Evolutionary conservation across 1,140 invertebrate genomes (phyloP), one percentile per base, ranked within the genome.

Genomic region (Philaenus spumarius): DNA sequence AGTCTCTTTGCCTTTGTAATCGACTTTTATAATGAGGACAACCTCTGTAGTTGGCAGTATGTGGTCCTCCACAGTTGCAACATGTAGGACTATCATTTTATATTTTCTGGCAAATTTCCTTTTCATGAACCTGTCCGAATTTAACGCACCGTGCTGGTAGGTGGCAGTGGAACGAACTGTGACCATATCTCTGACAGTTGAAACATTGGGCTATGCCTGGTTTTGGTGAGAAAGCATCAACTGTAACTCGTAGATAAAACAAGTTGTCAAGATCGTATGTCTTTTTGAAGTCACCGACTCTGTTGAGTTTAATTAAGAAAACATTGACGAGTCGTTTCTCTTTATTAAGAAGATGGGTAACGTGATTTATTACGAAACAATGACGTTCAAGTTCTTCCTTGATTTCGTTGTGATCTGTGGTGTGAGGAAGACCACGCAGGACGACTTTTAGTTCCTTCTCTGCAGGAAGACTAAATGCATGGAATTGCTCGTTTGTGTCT

Each of bases 1-100:
- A 4, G 9, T 14, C 14, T 14, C n/a, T 2, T 14, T 15, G n/a
- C 12, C 14, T 15, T 15, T 20, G 40, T 2, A 17, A 5, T 2
- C 22, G n/a, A 5, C 17, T 24, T 17, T 69, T 45, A 55, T 70
- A 66, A 7, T 67, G 57, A 19, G 2, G 11, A 47, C 70, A 72
- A 0, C 69, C 69, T 63, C 62, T 67, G 42, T 71, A 72, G 59
- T 68, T 74, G 12, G 71, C 69, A 47, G 69, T 62, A 42, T 75
- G 72, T 11, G 67, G 53, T 34, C 69, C 63, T 6, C 62, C 43
- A 47, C 72, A 75, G 7, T 65, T 61, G 1, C 54, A 63, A 62
- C 71, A 76, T 61, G 53, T 70, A 35, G 67, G 22, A 2, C 24
- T 24, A 0, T 40, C 34, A 1, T 35, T 9, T 47, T 61, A 35